Evolutionary conservation across 2,888 invertebrate species (phyloP), one percentile per base, ranked within the genome.

Genomic region (Ceratothoa steindachneri): DNA sequence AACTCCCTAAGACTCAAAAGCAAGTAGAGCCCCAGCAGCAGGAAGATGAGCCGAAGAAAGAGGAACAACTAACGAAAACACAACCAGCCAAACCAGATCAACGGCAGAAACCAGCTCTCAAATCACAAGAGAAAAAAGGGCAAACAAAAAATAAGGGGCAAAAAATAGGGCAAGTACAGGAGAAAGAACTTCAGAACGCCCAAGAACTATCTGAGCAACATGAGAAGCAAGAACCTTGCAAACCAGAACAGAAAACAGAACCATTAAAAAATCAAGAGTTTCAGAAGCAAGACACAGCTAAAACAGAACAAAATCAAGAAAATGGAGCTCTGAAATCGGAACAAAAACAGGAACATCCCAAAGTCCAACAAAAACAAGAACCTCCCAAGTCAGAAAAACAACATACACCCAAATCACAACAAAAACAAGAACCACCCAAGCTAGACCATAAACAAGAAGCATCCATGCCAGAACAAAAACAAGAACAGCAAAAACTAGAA

Each of bases 331-430:
- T 15, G 5, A 55, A 31, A 41, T 28, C 41, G 27, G 55, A 51
- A 67, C 24, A 41, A 51, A 22, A 65, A 28, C 67, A 64, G 29
- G 24, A 67, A 52, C 66, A 65, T 15, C 64, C 65, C 19, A 69
- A 73, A 22, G 64, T 31, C 1, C 65, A 71, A 28, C 24, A 69
- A 52, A 69, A 64, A 60, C 69, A 51, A 0, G 72, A 68, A 30
- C 41, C 71, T 19, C 9, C 52, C 7, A 68, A 68, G 51, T 51
- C 29, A 19, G 68, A 68, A 60, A 60, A 60, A 60, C 60, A 60
- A 60, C 19, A 60, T 19, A 12, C 12, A 22, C 28, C 28, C 19
- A 55, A 70, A 55, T n/a, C 71, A 24, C 55, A 73, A 27, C 64
- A 68, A 5, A 31, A 64, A 15, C 31, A 15, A 27, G 53, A 65